Percentiles rank a stretch among this genome's conserved stretches.
Conservation (phyloP, 2,888 invertebrate species). For the Gortyna flavago region DNA sequence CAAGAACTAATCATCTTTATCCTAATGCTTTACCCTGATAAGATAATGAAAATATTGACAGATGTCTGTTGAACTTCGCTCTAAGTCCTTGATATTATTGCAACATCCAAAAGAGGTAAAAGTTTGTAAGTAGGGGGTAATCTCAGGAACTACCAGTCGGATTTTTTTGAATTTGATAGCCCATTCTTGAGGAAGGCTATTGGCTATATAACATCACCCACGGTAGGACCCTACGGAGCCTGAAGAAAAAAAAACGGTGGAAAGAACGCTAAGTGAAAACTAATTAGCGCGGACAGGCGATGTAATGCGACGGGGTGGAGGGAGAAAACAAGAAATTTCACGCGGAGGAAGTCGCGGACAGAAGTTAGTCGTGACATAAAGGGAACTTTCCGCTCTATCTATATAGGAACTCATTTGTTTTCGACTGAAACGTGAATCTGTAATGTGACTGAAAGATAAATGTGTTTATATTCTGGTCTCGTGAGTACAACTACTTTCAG, state of each 20-base stretch:
- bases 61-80: background rate
- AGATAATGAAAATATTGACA: background rate
- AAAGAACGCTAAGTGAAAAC: no score
- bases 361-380: background rate
- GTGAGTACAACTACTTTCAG: background rate
- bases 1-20: background rate
- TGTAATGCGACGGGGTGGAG: no score
- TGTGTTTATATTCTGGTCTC: background rate
- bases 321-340: no score
- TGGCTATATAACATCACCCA: no score
- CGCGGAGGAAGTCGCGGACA: no score
- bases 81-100: background rate
- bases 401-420: background rate
- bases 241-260: no score
- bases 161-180: no score
- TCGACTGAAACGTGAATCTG: background rate
- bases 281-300: no score
- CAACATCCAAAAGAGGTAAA: background rate
- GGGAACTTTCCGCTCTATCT: constrained; percentile 34
- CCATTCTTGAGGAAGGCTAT: no score
- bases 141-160: no score
- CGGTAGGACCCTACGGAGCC: no score
- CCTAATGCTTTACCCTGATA: background rate
- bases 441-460: constrained; percentile 24
- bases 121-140: no score